Evolutionary conservation across 2,888 invertebrate species (phyloP).

Genomic region (Idaea aversata): DNA sequence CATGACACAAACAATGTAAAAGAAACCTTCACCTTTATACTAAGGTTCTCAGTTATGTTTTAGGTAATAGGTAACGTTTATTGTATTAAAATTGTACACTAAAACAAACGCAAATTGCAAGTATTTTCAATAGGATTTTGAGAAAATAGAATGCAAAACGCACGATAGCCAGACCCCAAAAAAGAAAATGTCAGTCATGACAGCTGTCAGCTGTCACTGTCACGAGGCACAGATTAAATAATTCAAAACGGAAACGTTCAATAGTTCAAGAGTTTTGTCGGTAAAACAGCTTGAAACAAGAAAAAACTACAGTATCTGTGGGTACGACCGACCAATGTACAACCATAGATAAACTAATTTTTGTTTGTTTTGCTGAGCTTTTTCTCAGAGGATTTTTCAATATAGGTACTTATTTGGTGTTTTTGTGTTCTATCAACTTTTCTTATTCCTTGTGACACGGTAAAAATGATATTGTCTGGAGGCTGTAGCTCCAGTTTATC

Average conservation of each 20-base stretch:
- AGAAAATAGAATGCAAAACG: neutral
- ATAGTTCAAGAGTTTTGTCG: neutral
- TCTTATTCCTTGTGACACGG: neutral
- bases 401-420: too few species aligned
- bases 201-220: neutral
- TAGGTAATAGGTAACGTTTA: neutral
- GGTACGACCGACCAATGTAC: too few species aligned
- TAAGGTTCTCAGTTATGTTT: neutral
- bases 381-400: too few species aligned
- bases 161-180: neutral
- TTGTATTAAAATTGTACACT: neutral
- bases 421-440: too few species aligned
- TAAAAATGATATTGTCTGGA: conserved; percentile 21
- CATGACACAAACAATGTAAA: neutral
- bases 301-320: too few species aligned
- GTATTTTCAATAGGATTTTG: neutral
- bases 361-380: neutral
- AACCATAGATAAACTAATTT: neutral
- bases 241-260: neutral
- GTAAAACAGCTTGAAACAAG: neutral
- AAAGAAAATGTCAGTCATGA: neutral
- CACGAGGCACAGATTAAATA: neutral
- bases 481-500: conserved; percentile 23
- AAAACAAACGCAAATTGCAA: neutral
- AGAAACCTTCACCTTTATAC: neutral